A percentile compares a stretch with the other conserved stretches of the same genome.
phyloP scores from a whole-genome alignment of 2,888 invertebrate species.

The Piscicola geometra region DNA sequence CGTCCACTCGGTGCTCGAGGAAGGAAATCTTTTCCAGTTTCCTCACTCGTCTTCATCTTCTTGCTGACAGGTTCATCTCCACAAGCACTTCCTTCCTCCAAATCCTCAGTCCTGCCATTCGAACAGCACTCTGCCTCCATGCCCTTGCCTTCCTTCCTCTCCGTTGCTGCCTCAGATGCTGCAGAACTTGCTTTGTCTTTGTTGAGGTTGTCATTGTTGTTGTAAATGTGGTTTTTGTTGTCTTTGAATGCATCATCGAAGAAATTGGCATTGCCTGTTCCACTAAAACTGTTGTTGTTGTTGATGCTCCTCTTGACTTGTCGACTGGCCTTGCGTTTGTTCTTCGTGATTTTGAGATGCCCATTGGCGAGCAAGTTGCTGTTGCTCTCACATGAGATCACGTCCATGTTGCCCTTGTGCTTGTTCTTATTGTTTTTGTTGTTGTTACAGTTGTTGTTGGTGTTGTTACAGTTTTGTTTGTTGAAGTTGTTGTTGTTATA shows the following conservation, averaged over 20 bases:
- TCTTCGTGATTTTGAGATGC: background rate
- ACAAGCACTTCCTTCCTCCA: background rate
- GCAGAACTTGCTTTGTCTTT: background rate
- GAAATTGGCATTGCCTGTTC: background rate
- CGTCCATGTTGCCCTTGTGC: background rate
- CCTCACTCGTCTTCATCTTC: background rate
- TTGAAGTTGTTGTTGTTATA: background rate
- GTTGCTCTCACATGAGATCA: background rate
- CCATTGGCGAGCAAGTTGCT: background rate
- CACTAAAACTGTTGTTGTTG: slow-evolving; percentile 1
- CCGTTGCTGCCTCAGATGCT: no score
- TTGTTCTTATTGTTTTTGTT: slow-evolving; percentile 12
- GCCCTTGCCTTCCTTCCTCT: slow-evolving; percentile 2
- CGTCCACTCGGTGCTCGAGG: no score
- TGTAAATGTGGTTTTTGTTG: background rate
- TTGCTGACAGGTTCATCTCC: background rate
- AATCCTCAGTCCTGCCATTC: slow-evolving; percentile 25
- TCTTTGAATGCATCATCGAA: background rate
- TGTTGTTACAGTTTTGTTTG: background rate
- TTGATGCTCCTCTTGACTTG: background rate
- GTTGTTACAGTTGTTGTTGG: background rate
- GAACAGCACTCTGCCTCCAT: slow-evolving; percentile 28
- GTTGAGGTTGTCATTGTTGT: background rate
- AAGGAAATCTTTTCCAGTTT: background rate
- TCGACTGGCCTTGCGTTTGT: slow-evolving; percentile 1